Evolutionary conservation across 2,888 invertebrate genomes (phyloP), one percentile per base, ranked within the genome.

Genomic region (Amitus sp.): DNA sequence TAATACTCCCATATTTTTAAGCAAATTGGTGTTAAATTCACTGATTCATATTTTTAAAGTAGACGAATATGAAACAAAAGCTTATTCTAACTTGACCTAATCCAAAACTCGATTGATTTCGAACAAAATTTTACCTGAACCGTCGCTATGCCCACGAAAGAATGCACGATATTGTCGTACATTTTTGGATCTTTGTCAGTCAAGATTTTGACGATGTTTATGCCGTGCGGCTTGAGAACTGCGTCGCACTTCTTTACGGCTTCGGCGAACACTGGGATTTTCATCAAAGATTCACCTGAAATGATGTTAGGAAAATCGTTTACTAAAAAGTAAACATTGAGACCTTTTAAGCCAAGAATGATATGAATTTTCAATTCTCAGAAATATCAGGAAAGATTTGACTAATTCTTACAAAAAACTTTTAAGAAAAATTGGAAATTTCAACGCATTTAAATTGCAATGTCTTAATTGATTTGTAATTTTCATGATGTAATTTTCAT

Each of bases 101-200:
- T n/a, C n/a, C n/a, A n/a, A n/a, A n/a, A n/a, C n/a, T n/a, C n/a
- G n/a, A n/a, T n/a, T n/a, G n/a, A n/a, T n/a, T n/a, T n/a, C n/a
- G n/a, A n/a, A n/a, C n/a, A n/a, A n/a, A n/a, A n/a, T n/a, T n/a
- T 33, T n/a, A 67, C 70, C 56, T 89, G 93, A 12, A 92, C 87
- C 10, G 92, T 89, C 2, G 91, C 89, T 66, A 92, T 92, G 17
- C 89, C 89, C 20, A 92, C 87, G 82, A 92, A 91, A 2, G 89
- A 89, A 81, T 89, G 87, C 0, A 90, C 82, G 19, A 89, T 89
- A 74, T 89, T 87, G 70, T 90, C 87, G 74, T 89, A 89, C 58
- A 87, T 88, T 64, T 84, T 85, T 0, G 87, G 87, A 70, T 90
- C 87, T 0, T 85, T 81, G 2, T 86, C 85, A 28, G 87, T 87